phyloP scores from a whole-genome alignment of 2,888 invertebrate species.

The Tethea ocularis region DNA sequence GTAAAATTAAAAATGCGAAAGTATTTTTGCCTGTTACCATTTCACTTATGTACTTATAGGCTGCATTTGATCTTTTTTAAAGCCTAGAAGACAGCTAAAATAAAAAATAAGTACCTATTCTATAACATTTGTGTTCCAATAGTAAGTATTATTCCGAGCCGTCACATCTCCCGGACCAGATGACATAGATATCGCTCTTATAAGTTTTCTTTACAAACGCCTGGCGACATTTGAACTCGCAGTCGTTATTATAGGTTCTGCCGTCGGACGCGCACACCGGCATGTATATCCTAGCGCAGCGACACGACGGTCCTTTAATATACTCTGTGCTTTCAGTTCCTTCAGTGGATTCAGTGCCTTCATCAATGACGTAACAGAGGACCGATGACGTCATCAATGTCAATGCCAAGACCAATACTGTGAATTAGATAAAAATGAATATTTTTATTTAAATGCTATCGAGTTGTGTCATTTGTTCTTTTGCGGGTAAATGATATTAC shows the following conservation, averaged over 20 bases:
- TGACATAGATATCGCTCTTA: conserved; percentile 25
- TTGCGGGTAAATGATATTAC: too few relatives aligned
- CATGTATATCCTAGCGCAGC: conserved; percentile 64
- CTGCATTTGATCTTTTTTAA: too few relatives aligned
- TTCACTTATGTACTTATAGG: too few relatives aligned
- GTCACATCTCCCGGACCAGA: conserved; percentile 39
- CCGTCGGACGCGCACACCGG: conserved; percentile 72
- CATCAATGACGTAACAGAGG: conserved; percentile 12
- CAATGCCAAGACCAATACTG: conserved; percentile 51
- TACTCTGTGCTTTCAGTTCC: too few relatives aligned
- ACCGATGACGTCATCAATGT: conserved; percentile 35
- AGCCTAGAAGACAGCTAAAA: too few relatives aligned
- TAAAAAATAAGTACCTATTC: background rate
- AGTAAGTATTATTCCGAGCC: conserved; percentile 11
- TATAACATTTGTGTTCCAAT: background rate
- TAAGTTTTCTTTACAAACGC: conserved; percentile 22
- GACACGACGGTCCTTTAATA: conserved; percentile 49
- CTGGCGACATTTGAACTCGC: conserved; percentile 64
- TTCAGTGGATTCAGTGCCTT: too few relatives aligned
- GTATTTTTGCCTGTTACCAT: too few relatives aligned
- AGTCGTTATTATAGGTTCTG: conserved; percentile 62
- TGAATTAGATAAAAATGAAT: conserved; percentile 21
- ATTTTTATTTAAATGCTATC: background rate
- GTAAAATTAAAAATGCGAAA: too few relatives aligned
- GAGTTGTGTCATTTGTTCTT: too few relatives aligned